Percentiles rank a stretch among this genome's conserved stretches.
phyloP scores from a whole-genome alignment of 2,113 vertebrate species.

The Clarias magur region DNA sequence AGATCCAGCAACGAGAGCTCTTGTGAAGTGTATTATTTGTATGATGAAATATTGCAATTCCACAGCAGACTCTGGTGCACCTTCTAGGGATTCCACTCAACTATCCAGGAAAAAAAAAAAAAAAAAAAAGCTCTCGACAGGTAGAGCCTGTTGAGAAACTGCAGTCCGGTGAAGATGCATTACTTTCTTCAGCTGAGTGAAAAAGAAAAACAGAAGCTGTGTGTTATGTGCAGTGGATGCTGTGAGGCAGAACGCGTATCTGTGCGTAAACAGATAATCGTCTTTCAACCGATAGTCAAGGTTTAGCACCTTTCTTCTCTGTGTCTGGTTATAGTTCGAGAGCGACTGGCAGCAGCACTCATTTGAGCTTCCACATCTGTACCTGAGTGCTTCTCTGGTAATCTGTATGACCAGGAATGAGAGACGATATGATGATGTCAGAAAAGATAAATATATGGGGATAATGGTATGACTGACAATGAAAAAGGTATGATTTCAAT shows the following conservation, averaged over 20 bases:
- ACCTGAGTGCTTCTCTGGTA: constrained; percentile 10
- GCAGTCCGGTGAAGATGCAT: background rate
- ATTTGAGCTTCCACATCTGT: background rate
- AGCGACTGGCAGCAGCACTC: constrained; percentile 17
- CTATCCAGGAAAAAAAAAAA: background rate
- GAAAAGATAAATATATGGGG: background rate
- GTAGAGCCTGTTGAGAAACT: background rate
- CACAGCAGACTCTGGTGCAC: background rate
- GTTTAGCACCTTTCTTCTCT: constrained; percentile 24
- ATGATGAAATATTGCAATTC: constrained; percentile 21
- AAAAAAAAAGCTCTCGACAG: background rate
- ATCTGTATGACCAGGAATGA: background rate
- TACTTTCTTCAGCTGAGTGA: background rate
- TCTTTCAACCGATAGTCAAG: background rate
- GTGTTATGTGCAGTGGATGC: background rate
- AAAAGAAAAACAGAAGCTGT: constrained; percentile 1
- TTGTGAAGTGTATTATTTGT: constrained; percentile 35
- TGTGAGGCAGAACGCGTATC: constrained; percentile 34
- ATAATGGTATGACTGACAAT: background rate
- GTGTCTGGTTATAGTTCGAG: constrained; percentile 4
- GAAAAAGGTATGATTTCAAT: background rate
- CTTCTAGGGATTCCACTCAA: constrained; percentile 24
- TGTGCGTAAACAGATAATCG: constrained; percentile 56
- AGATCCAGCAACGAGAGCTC: constrained; percentile 15
- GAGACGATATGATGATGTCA: background rate